Conservation (phyloP, 2,888 invertebrate species). For the Adineta ricciae region DNA sequence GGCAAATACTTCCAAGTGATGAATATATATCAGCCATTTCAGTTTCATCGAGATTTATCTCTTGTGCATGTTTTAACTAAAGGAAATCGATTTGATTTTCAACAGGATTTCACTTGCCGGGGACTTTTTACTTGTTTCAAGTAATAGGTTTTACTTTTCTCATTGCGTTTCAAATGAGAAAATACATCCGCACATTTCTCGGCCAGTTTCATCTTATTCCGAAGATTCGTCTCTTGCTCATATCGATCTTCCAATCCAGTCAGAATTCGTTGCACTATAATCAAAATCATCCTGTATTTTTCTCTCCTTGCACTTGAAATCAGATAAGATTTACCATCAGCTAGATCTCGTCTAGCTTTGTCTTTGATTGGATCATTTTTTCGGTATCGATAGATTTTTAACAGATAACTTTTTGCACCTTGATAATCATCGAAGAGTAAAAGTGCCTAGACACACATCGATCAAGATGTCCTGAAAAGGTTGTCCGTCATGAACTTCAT, state of each 20-base stretch:
- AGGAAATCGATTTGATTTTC: not conserved
- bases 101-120: not conserved
- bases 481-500: not conserved
- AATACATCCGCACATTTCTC: not conserved
- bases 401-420: conserved; percentile 8
- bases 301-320: not conserved
- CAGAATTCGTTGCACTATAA: not conserved
- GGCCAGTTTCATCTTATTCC: conserved; percentile 4
- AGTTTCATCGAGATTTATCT: not conserved
- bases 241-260: not conserved
- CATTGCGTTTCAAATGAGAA: conserved; percentile 4
- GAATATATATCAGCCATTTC: conserved; percentile 2
- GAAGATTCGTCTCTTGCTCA: not conserved
- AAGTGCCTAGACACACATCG: not conserved
- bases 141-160: not conserved
- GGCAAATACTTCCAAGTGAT: not conserved
- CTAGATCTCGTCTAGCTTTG: not conserved
- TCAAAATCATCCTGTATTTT: not conserved
- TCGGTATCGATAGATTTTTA: not conserved
- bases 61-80: conserved; percentile 21
- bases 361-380: conserved; percentile 1
- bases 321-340: not conserved
- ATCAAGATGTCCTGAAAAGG: too few relatives aligned
- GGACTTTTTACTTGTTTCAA: not conserved
- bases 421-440: not conserved